A percentile compares a stretch with the other conserved stretches of the same genome.
Evolutionary conservation across 2,113 vertebrate species (phyloP).

Genomic region (Ptilonorhynchus violaceus): DNA sequence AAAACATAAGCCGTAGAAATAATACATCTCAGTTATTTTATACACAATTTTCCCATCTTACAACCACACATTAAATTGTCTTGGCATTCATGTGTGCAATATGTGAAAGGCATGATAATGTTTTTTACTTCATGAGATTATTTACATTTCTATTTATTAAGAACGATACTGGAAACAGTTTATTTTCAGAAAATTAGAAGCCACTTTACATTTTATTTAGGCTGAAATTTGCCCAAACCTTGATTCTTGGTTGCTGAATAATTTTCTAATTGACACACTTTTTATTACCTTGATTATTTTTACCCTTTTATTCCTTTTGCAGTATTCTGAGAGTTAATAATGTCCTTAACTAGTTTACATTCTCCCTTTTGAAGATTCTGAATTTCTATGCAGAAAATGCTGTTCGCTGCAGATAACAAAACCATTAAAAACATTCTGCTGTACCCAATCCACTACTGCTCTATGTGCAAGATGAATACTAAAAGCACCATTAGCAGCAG

Average conservation of each 20-base stretch:
- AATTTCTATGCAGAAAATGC: neutral
- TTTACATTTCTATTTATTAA: neutral
- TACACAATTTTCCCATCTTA: neutral
- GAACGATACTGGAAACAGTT: neutral
- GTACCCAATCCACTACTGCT: neutral
- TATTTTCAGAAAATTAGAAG: neutral
- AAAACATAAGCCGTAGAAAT: neutral
- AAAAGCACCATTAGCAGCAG: neutral
- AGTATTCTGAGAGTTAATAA: neutral
- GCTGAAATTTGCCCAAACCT: neutral
- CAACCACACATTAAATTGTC: neutral
- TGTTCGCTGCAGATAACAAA: neutral
- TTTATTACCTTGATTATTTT: neutral
- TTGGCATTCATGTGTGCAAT: neutral
- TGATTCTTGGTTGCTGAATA: neutral
- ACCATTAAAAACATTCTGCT: neutral
- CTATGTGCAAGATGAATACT: neutral
- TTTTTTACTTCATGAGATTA: neutral
- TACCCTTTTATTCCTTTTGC: neutral
- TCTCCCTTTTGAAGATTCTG: neutral
- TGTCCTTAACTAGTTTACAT: neutral
- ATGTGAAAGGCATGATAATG: neutral
- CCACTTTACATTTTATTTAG: neutral
- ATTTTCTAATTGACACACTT: neutral
- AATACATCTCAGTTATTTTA: neutral